Percentiles rank a stretch among this genome's conserved stretches.
Evolutionary conservation across 2,888 invertebrate species (phyloP).

Genomic region (Phyllotreta striolata): DNA sequence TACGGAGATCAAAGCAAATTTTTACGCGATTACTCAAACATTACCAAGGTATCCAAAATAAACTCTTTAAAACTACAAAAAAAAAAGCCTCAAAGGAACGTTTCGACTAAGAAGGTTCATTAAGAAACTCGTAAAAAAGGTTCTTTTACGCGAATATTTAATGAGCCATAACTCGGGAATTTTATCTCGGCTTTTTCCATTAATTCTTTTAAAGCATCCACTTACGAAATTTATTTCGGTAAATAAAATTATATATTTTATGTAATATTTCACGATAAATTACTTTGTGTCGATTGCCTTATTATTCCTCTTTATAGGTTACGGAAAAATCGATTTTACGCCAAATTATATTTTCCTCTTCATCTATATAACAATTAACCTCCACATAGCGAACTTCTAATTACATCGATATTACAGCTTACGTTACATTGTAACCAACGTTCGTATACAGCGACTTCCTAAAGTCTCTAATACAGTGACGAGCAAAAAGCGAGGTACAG

Average conservation of each 20-base stretch:
- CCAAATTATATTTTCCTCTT: too few relatives aligned
- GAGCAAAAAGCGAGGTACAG: too few relatives aligned
- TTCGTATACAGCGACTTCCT: too few relatives aligned
- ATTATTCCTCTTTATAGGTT: neutral
- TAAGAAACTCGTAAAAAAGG: constrained; percentile 48
- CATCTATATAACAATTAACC: too few relatives aligned
- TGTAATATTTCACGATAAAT: constrained; percentile 1
- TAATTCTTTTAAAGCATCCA: constrained; percentile 46
- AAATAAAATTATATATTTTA: constrained; percentile 32
- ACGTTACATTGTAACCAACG: too few relatives aligned
- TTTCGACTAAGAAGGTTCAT: constrained; percentile 45
- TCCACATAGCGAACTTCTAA: too few relatives aligned
- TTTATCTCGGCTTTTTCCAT: constrained; percentile 47
- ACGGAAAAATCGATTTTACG: too few relatives aligned
- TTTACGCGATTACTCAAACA: constrained; percentile 9
- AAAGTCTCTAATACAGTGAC: too few relatives aligned
- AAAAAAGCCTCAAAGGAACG: constrained; percentile 13
- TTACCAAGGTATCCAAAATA: constrained; percentile 7
- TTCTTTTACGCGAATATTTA: constrained; percentile 49
- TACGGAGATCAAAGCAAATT: neutral
- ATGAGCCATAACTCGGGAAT: constrained; percentile 46
- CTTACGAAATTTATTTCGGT: constrained; percentile 39
- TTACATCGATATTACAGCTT: too few relatives aligned
- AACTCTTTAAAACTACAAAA: neutral
- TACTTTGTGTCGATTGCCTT: constrained; percentile 3